Conservation (phyloP, 2,113 vertebrate genomes). For the Vulpes vulpes region DNA sequence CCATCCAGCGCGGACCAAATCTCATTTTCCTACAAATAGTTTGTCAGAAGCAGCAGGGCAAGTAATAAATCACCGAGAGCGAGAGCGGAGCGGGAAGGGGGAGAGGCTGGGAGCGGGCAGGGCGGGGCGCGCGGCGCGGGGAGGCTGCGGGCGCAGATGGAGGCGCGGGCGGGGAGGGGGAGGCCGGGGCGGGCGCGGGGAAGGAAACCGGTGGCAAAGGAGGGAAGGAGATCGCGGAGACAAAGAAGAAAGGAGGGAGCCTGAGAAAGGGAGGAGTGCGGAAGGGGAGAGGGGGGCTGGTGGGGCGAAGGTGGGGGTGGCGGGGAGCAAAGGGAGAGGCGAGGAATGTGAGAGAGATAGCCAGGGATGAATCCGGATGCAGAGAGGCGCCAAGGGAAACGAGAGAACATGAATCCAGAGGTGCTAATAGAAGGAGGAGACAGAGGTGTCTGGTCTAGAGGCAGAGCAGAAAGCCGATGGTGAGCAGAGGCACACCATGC, state of each 20-base stretch:
- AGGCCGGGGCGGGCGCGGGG: neutral
- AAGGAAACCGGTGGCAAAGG: neutral
- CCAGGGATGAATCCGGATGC: neutral
- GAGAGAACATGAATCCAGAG: neutral
- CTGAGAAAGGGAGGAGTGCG: neutral
- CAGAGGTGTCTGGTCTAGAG: neutral
- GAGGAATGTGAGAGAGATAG: too few relatives aligned
- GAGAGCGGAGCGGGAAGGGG: slow-evolving; percentile 60
- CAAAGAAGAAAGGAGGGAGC: neutral
- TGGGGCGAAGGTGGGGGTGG: too few relatives aligned
- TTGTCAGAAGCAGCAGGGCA: slow-evolving; percentile 95
- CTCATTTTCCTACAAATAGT: slow-evolving; percentile 98
- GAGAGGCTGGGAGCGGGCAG: neutral
- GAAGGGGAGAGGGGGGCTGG: neutral
- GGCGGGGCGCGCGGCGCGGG: neutral
- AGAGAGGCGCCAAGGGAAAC: neutral
- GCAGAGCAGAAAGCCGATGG: too few relatives aligned
- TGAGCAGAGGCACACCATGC: too few relatives aligned
- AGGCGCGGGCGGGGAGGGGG: slow-evolving; percentile 18
- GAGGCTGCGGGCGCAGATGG: slow-evolving; percentile 71
- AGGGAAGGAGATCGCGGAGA: neutral
- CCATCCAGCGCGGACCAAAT: slow-evolving; percentile 93
- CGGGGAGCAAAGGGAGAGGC: neutral
- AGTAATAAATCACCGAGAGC: slow-evolving; percentile 93
- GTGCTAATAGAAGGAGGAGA: neutral